Conservation (phyloP, 2,888 invertebrate genomes). For the Chirona hameri region DNA sequence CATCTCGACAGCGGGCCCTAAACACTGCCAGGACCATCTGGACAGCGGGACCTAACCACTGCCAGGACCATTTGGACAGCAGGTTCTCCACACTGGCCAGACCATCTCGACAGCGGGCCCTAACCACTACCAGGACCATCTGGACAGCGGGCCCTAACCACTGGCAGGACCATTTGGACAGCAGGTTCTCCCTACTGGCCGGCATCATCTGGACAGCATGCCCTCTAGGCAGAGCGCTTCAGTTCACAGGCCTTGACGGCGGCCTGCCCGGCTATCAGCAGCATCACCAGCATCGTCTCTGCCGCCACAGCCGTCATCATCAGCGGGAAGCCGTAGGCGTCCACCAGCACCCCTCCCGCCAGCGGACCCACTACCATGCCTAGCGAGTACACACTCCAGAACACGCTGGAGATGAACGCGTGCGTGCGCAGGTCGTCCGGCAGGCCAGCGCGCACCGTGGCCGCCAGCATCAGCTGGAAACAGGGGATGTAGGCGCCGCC, state of each 20-base stretch:
- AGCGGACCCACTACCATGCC: not conserved
- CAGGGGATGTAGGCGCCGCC: not conserved
- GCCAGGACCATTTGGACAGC: too few relatives aligned
- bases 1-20: too few relatives aligned
- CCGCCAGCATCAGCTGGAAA: not conserved
- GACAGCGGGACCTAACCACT: too few relatives aligned
- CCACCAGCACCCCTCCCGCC: not conserved
- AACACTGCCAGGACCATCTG: too few relatives aligned
- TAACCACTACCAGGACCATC: too few relatives aligned
- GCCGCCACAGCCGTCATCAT: not conserved
- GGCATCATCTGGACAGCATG: too few relatives aligned
- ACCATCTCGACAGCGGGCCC: too few relatives aligned
- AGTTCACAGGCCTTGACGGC: not conserved
- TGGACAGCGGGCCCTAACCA: too few relatives aligned
- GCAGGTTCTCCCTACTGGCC: too few relatives aligned
- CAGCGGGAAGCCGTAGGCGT: not conserved
- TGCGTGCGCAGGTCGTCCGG: constrained; percentile 6
- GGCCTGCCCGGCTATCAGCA: not conserved
- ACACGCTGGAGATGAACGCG: constrained; percentile 2
- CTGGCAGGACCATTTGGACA: too few relatives aligned
- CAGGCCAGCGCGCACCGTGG: not conserved
- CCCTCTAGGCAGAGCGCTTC: too few relatives aligned
- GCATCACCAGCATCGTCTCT: not conserved
- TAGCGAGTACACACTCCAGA: constrained; percentile 5
- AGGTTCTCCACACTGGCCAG: too few relatives aligned